Evolutionary conservation across 2,888 invertebrate species (phyloP).

Genomic region (Pandemis corylana): DNA sequence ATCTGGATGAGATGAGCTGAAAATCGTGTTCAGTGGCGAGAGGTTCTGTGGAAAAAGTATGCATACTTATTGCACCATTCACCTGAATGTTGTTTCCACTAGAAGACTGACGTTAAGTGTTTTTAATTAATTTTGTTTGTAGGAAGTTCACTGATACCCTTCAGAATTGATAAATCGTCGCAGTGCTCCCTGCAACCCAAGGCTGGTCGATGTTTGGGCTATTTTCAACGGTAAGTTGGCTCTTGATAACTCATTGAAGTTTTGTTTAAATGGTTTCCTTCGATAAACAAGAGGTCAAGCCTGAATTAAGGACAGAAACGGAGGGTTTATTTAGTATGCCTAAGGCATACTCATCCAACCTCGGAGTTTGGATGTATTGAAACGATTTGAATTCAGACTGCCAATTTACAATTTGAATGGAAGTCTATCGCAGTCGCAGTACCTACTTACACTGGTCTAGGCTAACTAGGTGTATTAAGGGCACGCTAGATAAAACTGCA

Average conservation of each 20-base stretch:
- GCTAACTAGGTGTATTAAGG: too few relatives aligned
- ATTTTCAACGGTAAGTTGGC: conserved; percentile 55
- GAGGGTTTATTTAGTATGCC: conserved; percentile 1
- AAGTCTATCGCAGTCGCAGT: not conserved
- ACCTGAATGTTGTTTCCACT: not conserved
- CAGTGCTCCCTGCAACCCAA: conserved; percentile 62
- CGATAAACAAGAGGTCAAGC: not conserved
- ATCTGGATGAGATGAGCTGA: too few relatives aligned
- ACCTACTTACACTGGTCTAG: too few relatives aligned
- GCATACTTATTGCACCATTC: not conserved
- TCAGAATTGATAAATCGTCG: conserved; percentile 43
- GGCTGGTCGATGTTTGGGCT: conserved; percentile 60
- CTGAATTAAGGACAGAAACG: not conserved
- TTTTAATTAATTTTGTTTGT: conserved; percentile 3
- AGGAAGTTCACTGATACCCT: conserved; percentile 54
- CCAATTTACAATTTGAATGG: not conserved
- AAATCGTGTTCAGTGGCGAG: too few relatives aligned
- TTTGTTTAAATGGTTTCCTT: not conserved
- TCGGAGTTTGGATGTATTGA: not conserved
- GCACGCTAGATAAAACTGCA: too few relatives aligned
- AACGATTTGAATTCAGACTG: not conserved
- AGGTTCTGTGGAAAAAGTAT: too few relatives aligned
- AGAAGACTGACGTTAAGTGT: not conserved
- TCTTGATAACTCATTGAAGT: not conserved
- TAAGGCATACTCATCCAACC: not conserved